phyloP scores from a whole-genome alignment of 2,113 vertebrate genomes.

The Thunnus thynnus region DNA sequence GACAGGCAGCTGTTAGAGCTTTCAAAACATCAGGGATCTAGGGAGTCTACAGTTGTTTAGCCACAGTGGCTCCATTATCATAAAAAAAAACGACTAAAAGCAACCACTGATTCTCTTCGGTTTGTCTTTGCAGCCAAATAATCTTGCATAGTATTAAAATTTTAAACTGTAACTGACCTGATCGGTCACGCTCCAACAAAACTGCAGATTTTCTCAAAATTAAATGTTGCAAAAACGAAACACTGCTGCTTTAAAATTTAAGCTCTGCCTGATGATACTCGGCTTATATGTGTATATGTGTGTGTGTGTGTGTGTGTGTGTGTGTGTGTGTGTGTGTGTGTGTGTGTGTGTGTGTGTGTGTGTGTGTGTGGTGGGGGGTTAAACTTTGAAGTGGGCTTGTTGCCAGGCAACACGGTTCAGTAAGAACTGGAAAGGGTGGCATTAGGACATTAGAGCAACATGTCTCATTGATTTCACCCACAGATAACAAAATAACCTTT shows the following conservation, averaged over 20 bases:
- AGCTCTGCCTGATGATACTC: constrained; percentile 33
- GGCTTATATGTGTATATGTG: neutral
- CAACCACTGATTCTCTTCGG: neutral
- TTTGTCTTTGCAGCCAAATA: too few relatives aligned
- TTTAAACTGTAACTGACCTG: neutral
- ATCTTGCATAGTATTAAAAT: too few relatives aligned
- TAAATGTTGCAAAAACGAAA: neutral
- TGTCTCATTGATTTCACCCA: constrained; percentile 65
- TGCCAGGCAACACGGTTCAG: constrained; percentile 72
- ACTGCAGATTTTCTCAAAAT: too few relatives aligned
- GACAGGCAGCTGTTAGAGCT: neutral
- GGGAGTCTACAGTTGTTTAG: neutral
- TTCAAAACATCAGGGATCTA: too few relatives aligned
- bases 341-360: neutral
- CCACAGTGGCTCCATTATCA: neutral
- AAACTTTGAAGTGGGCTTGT: constrained; percentile 69
- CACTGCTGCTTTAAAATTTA: constrained; percentile 23
- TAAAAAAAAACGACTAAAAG: neutral
- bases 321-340: neutral
- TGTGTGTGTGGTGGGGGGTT: constrained; percentile 12
- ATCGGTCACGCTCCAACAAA: too few relatives aligned
- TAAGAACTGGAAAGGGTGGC: constrained; percentile 29
- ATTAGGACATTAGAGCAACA: constrained; percentile 38
- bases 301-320: constrained; percentile 3
- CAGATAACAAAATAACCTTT: constrained; percentile 52